A percentile compares a stretch with the other conserved stretches of the same genome.
phyloP scores from a whole-genome alignment of 1,140 invertebrate species.

The Leptinotarsa undecemlineata region DNA sequence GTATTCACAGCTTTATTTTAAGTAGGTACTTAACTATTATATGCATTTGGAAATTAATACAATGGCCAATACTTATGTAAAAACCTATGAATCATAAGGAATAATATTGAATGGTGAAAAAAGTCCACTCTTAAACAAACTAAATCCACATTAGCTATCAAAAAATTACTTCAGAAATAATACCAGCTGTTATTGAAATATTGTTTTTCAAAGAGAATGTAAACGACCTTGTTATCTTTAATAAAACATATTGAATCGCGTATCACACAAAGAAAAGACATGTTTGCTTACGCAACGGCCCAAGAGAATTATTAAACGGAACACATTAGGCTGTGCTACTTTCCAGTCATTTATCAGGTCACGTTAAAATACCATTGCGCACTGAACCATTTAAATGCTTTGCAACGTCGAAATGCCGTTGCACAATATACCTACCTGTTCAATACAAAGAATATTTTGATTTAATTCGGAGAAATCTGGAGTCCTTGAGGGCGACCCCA shows the following conservation, averaged over 20 bases:
- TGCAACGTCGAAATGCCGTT: background rate
- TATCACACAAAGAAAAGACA: constrained; percentile 3
- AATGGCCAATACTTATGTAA: too few relatives aligned
- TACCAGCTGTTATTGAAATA: background rate
- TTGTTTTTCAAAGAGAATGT: background rate
- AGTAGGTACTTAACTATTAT: too few relatives aligned
- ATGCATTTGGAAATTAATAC: too few relatives aligned
- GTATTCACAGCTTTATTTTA: too few relatives aligned
- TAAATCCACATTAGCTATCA: too few relatives aligned
- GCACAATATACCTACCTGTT: constrained; percentile 7
- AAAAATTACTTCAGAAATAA: too few relatives aligned
- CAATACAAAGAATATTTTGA: background rate
- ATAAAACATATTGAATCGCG: background rate
- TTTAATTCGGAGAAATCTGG: background rate
- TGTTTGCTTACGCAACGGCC: constrained; percentile 7
- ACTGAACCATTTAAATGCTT: background rate
- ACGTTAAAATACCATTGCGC: constrained; percentile 8
- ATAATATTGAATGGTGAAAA: too few relatives aligned
- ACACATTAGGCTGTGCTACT: constrained; percentile 7
- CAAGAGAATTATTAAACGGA: constrained; percentile 1
- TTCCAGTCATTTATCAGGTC: constrained; percentile 5
- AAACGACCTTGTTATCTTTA: constrained; percentile 5
- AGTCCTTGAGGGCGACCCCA: background rate
- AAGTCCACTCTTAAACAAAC: too few relatives aligned
- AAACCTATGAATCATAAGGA: too few relatives aligned